Conservation (phyloP, 1,140 invertebrate species). For the Meloidogyne hapla region DNA sequence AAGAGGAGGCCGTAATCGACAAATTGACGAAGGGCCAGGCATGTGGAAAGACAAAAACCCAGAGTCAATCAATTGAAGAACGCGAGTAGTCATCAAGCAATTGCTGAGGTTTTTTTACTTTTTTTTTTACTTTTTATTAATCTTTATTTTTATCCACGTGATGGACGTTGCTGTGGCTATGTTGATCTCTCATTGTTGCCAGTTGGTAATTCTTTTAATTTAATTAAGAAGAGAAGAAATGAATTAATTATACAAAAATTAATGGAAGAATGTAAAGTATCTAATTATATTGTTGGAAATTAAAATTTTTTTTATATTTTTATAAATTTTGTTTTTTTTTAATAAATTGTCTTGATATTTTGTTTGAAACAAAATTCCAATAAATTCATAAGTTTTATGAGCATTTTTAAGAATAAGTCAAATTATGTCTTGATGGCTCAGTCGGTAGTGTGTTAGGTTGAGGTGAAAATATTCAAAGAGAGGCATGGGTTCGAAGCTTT, state of each 20-base stretch:
- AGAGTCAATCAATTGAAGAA: conserved; percentile 98
- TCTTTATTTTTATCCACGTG: conserved; percentile 80
- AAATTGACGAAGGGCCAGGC: conserved; percentile 95
- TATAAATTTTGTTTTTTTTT: too few species aligned
- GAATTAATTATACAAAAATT: neutral
- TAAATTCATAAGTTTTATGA: too few species aligned
- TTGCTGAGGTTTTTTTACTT: conserved; percentile 81
- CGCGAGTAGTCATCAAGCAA: conserved; percentile 85
- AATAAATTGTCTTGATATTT: too few species aligned
- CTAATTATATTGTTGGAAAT: neutral
- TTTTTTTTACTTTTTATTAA: conserved; percentile 20
- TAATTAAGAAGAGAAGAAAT: neutral
- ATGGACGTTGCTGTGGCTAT: conserved; percentile 90
- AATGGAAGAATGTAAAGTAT: conserved; percentile 5
- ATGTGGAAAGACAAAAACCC: conserved; percentile 97
- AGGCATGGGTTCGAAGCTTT: too few species aligned
- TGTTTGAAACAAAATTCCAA: too few species aligned
- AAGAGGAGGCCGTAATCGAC: conserved; percentile 95
- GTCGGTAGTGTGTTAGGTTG: too few species aligned
- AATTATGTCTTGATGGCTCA: too few species aligned
- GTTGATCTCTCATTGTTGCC: conserved; percentile 94
- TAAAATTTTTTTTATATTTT: too few species aligned
- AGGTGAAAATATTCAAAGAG: too few species aligned
- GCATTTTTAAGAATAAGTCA: too few species aligned
- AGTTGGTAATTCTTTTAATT: conserved; percentile 66